Evolutionary conservation across 2,113 vertebrate genomes (phyloP).

Genomic region (Oceanites oceanicus): DNA sequence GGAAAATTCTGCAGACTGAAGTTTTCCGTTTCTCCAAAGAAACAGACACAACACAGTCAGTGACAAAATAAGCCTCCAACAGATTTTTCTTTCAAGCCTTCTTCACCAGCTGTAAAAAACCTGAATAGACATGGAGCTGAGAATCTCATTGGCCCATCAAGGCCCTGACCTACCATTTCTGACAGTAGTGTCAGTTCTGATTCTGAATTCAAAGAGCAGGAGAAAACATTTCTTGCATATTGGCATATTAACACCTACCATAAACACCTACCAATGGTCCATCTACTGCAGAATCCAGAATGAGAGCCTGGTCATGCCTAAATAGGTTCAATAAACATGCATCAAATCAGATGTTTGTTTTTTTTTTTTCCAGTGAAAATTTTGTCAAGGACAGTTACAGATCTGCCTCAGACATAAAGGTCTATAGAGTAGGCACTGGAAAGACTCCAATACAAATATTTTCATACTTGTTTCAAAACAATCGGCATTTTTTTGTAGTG

Average conservation of each 20-base stretch:
- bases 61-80: constrained; percentile 8
- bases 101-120: background rate
- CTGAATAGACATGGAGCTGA: background rate
- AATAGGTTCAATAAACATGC: background rate
- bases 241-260: background rate
- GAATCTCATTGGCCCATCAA: background rate
- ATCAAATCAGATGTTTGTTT: background rate
- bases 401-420: background rate
- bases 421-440: background rate
- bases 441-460: background rate
- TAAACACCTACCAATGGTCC: background rate
- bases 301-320: background rate
- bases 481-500: background rate
- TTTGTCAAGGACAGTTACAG: background rate
- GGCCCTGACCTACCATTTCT: background rate
- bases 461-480: background rate
- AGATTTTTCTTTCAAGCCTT: background rate
- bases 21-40: background rate
- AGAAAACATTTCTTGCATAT: background rate
- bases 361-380: background rate
- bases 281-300: background rate
- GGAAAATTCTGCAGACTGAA: constrained; percentile 8
- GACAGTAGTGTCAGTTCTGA: background rate
- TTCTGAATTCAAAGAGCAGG: background rate
- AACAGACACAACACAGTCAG: constrained; percentile 14